Conservation (phyloP, 2,888 invertebrate species). For the Venustoraphidia nigricollis region DNA sequence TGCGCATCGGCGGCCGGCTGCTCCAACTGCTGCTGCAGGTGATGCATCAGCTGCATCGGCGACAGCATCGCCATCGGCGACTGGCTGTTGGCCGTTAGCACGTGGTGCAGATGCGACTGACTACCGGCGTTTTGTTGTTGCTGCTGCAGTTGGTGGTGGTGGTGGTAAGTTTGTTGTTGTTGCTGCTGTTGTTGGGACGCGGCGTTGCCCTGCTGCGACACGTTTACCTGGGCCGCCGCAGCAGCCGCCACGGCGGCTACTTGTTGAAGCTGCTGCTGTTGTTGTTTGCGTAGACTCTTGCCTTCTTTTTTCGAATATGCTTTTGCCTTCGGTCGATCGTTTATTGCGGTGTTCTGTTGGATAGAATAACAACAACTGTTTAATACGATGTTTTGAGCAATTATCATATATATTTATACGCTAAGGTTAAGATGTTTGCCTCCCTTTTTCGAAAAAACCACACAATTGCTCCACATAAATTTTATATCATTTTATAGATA, state of each 20-base stretch:
- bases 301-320: slow-evolving; percentile 66
- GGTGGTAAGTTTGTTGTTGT: slow-evolving; percentile 22
- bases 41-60: slow-evolving; percentile 4
- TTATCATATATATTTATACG: no score
- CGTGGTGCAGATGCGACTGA: slow-evolving; percentile 18
- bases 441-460: no score
- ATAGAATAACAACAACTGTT: slow-evolving; percentile 2
- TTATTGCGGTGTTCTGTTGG: slow-evolving; percentile 53
- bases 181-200: slow-evolving; percentile 14
- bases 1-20: slow-evolving; percentile 14
- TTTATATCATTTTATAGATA: no score
- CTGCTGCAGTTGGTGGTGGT: slow-evolving; percentile 16
- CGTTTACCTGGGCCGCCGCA: slow-evolving; percentile 25
- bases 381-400: slow-evolving; percentile 1
- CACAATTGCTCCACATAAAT: no score
- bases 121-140: slow-evolving; percentile 11
- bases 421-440: no score
- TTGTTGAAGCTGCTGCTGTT: slow-evolving; percentile 23
- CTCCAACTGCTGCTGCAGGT: slow-evolving; percentile 9
- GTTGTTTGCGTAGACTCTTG: slow-evolving; percentile 51
- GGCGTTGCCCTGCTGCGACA: slow-evolving; percentile 20
- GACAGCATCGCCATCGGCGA: slow-evolving; percentile 1
- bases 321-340: slow-evolving; percentile 73
- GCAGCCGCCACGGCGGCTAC: no score
- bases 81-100: slow-evolving; percentile 16